These are phyloP conservation scores for Cynaeus angustus DNA, from an alignment of 2,888 invertebrate genomes.

Conservation along the genomic window DNA sequence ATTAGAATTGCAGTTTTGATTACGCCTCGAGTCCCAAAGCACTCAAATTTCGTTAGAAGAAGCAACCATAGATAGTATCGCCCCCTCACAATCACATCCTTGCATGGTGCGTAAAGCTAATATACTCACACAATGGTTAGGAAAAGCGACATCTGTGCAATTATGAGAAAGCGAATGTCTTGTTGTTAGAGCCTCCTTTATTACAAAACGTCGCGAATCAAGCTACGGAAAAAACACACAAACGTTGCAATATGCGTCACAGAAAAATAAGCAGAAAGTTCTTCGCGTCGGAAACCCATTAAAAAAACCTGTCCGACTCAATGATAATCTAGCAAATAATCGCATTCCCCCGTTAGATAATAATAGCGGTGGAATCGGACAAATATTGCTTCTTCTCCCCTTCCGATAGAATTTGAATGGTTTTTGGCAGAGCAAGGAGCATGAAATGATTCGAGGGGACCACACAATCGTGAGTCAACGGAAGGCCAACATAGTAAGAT, in stretches of 20 bases:
- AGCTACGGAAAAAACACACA: neutral
- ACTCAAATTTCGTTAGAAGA: conserved; percentile 19
- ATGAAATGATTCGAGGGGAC: conserved; percentile 54
- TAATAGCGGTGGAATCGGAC: conserved; percentile 45
- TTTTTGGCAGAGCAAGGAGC: conserved; percentile 53
- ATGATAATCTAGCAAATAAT: conserved; percentile 45
- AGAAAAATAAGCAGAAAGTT: too few species aligned
- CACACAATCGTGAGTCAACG: conserved; percentile 57
- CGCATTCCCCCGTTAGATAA: conserved; percentile 35
- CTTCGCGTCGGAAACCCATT: too few species aligned
- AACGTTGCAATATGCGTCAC: too few species aligned
- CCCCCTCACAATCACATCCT: conserved; percentile 28
- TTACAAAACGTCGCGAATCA: conserved; percentile 30
- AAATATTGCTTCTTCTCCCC: conserved; percentile 49
- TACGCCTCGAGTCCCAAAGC: conserved; percentile 6
- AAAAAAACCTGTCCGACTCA: conserved; percentile 30
- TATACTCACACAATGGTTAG: conserved; percentile 38
- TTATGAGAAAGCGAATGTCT: conserved; percentile 41
- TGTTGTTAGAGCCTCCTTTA: conserved; percentile 35
- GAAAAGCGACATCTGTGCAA: conserved; percentile 49
- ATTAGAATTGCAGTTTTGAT: conserved; percentile 37
- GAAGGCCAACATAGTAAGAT: conserved; percentile 59
- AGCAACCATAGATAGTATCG: conserved; percentile 14
- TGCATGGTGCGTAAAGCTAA: conserved; percentile 32
- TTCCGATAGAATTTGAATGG: conserved; percentile 50